Conservation (phyloP, 2,888 invertebrate species). For the Gortyna flavago region DNA sequence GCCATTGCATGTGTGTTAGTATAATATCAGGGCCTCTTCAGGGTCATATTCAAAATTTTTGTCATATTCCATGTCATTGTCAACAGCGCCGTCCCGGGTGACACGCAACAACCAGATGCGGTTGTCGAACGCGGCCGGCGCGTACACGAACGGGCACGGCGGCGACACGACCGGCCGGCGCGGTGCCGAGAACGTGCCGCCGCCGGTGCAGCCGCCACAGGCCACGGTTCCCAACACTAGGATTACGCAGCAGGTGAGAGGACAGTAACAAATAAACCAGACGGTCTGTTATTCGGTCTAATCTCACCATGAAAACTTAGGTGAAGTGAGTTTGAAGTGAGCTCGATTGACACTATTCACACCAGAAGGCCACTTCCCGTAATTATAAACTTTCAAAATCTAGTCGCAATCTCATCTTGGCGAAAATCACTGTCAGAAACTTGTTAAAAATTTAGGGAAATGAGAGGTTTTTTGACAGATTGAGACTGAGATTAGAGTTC, state of each 20-base stretch:
- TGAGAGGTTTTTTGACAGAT: too few relatives aligned
- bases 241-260: slow-evolving; percentile 85
- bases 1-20: background rate
- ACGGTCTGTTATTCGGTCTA: background rate
- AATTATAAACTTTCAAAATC: too few relatives aligned
- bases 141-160: slow-evolving; percentile 90
- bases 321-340: background rate
- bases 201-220: slow-evolving; percentile 85
- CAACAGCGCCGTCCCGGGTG: slow-evolving; percentile 85
- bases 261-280: background rate
- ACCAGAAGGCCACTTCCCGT: too few relatives aligned
- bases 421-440: too few relatives aligned
- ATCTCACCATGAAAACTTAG: background rate
- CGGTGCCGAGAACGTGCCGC: slow-evolving; percentile 91
- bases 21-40: too few relatives aligned
- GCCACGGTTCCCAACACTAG: slow-evolving; percentile 82
- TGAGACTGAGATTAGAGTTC: too few relatives aligned
- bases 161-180: slow-evolving; percentile 90
- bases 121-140: slow-evolving; percentile 88
- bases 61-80: slow-evolving; percentile 12
- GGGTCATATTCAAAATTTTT: background rate
- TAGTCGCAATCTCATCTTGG: too few relatives aligned
- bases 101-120: slow-evolving; percentile 89
- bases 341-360: too few relatives aligned
- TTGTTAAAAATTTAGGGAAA: too few relatives aligned